Conservation (phyloP, 2,797 vertebrate genomes). For the Florisuga fusca region DNA sequence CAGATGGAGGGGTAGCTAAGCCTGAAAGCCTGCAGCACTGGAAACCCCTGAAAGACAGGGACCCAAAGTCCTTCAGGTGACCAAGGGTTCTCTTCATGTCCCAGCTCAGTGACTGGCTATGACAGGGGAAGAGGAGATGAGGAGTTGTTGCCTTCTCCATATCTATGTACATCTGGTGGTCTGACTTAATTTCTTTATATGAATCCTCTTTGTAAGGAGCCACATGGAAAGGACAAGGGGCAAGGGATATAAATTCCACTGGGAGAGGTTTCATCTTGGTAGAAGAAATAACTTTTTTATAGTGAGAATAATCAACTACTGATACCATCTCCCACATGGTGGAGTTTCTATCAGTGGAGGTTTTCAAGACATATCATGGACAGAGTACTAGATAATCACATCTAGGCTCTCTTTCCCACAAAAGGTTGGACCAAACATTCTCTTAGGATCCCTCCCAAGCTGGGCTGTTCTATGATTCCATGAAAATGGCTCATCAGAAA, state of each 20-base stretch:
- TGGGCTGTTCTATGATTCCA: rapidly evolving
- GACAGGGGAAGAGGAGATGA: background rate
- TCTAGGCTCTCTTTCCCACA: background rate
- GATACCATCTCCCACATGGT: rapidly evolving
- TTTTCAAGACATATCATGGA: background rate
- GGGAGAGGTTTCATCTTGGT: background rate
- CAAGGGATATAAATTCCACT: background rate
- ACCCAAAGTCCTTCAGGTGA: background rate
- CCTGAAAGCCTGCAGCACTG: background rate
- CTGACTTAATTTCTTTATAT: background rate
- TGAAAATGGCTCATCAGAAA: background rate
- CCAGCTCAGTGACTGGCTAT: background rate
- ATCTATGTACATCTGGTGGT: background rate
- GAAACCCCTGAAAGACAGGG: background rate
- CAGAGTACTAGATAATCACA: background rate
- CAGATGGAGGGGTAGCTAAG: background rate
- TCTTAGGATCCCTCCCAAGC: background rate
- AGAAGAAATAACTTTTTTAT: background rate
- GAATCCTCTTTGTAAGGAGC: background rate
- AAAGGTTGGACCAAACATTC: background rate
- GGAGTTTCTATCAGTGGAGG: background rate
- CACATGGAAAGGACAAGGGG: background rate
- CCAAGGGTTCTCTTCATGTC: background rate
- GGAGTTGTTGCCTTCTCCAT: background rate
- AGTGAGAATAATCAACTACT: background rate